phyloP scores from a whole-genome alignment of 2,113 vertebrate genomes.

The Nycticorax nycticorax region DNA sequence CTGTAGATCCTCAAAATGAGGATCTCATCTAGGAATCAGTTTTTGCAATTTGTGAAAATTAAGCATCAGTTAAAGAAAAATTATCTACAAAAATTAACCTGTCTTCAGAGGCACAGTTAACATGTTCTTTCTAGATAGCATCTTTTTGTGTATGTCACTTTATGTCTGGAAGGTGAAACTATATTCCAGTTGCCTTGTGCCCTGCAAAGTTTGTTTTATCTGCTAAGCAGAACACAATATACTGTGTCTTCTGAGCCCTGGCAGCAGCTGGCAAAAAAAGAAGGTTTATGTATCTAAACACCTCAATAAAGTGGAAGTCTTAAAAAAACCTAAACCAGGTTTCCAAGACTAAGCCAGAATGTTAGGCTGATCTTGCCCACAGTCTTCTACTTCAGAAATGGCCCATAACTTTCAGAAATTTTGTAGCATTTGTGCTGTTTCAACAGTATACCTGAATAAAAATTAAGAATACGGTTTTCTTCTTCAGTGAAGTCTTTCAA shows the following conservation, averaged over 20 bases:
- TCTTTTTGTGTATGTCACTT: not conserved
- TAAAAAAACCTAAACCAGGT: not conserved
- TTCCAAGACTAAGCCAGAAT: not conserved
- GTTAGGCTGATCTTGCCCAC: not conserved
- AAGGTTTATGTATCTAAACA: not conserved
- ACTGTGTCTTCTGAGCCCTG: not conserved
- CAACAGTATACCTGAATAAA: not conserved
- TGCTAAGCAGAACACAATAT: not conserved
- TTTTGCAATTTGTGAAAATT: not conserved
- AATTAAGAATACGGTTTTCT: not conserved
- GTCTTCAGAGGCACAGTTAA: not conserved
- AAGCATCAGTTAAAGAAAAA: not conserved
- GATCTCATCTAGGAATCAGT: not conserved
- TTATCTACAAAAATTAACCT: not conserved
- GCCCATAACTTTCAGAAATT: not conserved
- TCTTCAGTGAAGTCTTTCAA: not conserved
- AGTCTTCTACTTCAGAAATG: not conserved
- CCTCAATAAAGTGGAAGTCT: not conserved
- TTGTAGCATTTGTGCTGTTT: not conserved
- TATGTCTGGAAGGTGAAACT: not conserved
- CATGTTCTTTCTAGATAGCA: not conserved
- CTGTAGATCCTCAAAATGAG: not conserved
- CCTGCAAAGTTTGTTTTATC: not conserved
- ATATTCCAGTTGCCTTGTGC: not conserved
- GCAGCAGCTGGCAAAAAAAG: not conserved